Evolutionary conservation across 1,140 invertebrate species (phyloP).

Genomic region (Brachionus calyciflorus): DNA sequence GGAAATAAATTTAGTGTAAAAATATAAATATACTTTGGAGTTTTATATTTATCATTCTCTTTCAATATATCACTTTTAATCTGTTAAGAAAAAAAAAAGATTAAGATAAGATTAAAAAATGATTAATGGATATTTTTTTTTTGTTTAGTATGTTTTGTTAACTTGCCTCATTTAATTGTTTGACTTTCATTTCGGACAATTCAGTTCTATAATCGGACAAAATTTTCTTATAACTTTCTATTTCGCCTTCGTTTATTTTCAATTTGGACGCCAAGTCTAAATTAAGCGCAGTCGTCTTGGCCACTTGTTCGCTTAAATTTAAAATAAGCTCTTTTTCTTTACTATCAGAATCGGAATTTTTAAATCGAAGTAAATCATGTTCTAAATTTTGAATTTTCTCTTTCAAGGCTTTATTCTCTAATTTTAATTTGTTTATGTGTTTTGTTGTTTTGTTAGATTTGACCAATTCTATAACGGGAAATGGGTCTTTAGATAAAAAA

Average conservation of each 20-base stretch:
- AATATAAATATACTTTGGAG: not conserved
- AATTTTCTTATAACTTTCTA: constrained; percentile 19
- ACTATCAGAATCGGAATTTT: not conserved
- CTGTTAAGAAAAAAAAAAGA: no score
- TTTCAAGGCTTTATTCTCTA: not conserved
- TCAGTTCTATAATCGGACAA: constrained; percentile 35
- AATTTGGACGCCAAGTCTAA: constrained; percentile 10
- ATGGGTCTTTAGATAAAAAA: constrained; percentile 11
- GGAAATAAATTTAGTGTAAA: constrained; percentile 17
- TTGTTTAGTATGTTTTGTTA: no score
- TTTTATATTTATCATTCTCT: constrained; percentile 29
- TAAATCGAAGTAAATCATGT: not conserved
- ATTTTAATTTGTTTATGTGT: not conserved
- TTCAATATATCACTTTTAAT: constrained; percentile 33
- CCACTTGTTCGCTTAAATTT: constrained; percentile 10
- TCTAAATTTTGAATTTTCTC: not conserved
- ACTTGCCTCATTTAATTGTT: constrained; percentile 40
- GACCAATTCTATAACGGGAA: not conserved
- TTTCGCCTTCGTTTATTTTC: constrained; percentile 34
- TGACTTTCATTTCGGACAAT: constrained; percentile 27
- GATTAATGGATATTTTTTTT: not conserved
- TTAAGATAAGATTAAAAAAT: constrained; percentile 1
- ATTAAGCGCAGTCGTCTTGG: constrained; percentile 18
- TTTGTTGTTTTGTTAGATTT: not conserved
- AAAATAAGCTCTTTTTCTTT: constrained; percentile 41